Evolutionary conservation across 2,888 invertebrate species (phyloP).

Genomic region (Dicyrtoma fusca): DNA sequence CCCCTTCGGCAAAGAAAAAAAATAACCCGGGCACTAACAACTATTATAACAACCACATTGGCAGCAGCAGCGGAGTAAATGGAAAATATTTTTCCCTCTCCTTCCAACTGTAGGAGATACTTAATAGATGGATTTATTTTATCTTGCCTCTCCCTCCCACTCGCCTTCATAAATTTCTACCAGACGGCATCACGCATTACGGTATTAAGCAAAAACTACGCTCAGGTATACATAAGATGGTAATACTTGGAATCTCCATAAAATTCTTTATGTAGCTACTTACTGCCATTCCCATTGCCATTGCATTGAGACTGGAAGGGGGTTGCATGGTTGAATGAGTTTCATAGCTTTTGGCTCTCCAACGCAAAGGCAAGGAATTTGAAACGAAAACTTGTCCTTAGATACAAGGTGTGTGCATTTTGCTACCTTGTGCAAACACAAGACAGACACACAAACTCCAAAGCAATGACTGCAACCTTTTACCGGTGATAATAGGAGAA

Average conservation of each 20-base stretch:
- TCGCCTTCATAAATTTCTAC: conserved; percentile 42
- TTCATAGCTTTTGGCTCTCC: neutral
- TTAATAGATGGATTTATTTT: conserved; percentile 50
- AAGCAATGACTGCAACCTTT: neutral
- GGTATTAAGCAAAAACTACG: conserved; percentile 7
- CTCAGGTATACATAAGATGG: neutral
- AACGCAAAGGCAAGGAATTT: neutral
- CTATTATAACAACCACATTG: conserved; percentile 10
- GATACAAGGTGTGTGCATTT: neutral
- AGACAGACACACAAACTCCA: neutral
- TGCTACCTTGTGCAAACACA: neutral
- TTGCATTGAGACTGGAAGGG: too few relatives aligned
- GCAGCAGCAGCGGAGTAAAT: conserved; percentile 17
- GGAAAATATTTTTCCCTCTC: conserved; percentile 23
- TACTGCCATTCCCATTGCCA: too few relatives aligned
- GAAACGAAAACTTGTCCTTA: neutral
- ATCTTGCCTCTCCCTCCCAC: conserved; percentile 41
- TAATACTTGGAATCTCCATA: neutral
- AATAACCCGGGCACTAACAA: conserved; percentile 15
- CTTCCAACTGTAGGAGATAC: conserved; percentile 7
- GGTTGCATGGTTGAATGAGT: neutral
- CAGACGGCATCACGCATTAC: conserved; percentile 33
- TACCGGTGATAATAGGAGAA: too few relatives aligned
- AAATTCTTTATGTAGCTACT: too few relatives aligned
- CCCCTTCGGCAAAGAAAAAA: neutral